Base-by-base conservation (phyloP, 2,113 vertebrate species). In the Mus spicilegus region DNA sequence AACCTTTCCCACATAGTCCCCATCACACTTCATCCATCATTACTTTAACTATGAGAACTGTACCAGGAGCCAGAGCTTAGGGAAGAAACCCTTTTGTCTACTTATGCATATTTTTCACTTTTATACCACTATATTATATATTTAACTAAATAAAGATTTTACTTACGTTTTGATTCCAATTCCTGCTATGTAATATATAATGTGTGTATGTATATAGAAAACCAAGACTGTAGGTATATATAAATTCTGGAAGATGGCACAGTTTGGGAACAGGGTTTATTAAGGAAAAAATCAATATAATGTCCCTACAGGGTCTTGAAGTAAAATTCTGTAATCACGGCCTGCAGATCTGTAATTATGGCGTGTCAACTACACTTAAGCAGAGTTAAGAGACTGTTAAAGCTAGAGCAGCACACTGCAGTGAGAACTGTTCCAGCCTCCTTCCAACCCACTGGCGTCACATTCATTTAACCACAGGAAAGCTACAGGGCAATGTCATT, bases 351-450 rank as follows among this genome's bases (percentile, higher is more conserved):
- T 99, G 99, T 99, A 99, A 99, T 99, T 99, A 99, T 99, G 98
- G 98, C 98, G 98, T 98, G 99, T 99, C 99, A 99, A 98, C 98
- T 98, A 98, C 99, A 99, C 99, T 99, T 99, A 99, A 99, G 99
- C 98, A 98, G 99, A 98, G 99, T 99, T 99, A 99, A 99, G 99
- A 98, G 98, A 98, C 98, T 98, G 98, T 99, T 99, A 98, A 98
- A 99, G 99, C 99, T 99, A 99, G 99, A 99, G 99, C 99, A 99
- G 99, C 99, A 99, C 99, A 99, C 99, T 99, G 99, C 99, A 99
- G 99, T 99, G 99, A 99, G 99, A 99, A 99, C 99, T 99, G 99
- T 99, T 99, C 99, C 99, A 99, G 99, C 99, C 99, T 99, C 99
- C 98, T 99, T 99, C 99, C 99, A 99, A 99, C 99, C 99, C 99